Evolutionary conservation across 92 coral and sea anemone species (phyloP).

Genomic region (Galaxea fascicularis): DNA sequence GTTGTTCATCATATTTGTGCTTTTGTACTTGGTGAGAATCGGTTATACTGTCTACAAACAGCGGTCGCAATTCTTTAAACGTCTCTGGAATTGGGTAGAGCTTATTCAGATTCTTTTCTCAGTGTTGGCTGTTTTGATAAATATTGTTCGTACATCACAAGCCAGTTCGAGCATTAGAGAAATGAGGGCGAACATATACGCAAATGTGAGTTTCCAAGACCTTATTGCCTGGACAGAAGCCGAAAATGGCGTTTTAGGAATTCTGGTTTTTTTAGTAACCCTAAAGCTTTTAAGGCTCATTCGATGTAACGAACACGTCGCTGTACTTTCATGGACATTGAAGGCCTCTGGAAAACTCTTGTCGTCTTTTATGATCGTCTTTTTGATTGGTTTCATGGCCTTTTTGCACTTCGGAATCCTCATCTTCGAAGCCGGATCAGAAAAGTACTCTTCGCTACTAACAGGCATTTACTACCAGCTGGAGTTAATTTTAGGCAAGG

Average conservation of each 20-base stretch:
- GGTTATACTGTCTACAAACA: constrained; percentile 30
- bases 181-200: constrained; percentile 23
- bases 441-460: constrained; percentile 12
- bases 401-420: constrained; percentile 39
- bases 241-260: constrained; percentile 27
- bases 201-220: constrained; percentile 34
- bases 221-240: constrained; percentile 35
- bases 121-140: constrained; percentile 10
- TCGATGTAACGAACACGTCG: constrained; percentile 41
- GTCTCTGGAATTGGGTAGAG: constrained; percentile 50
- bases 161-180: constrained; percentile 4
- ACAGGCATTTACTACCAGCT: constrained; percentile 19
- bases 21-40: constrained; percentile 22
- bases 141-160: constrained; percentile 17
- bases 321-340: constrained; percentile 13
- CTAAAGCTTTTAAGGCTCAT: constrained; percentile 38
- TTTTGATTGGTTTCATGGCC: constrained; percentile 1
- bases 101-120: constrained; percentile 20
- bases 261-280: constrained; percentile 28
- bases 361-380: not conserved
- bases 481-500: constrained; percentile 45
- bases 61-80: constrained; percentile 2
- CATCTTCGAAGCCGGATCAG: constrained; percentile 33
- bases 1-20: constrained; percentile 29
- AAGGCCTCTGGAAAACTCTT: constrained; percentile 4